Base-by-base conservation (phyloP, 2,113 vertebrate species). In the Ochotona curzoniae region DNA sequence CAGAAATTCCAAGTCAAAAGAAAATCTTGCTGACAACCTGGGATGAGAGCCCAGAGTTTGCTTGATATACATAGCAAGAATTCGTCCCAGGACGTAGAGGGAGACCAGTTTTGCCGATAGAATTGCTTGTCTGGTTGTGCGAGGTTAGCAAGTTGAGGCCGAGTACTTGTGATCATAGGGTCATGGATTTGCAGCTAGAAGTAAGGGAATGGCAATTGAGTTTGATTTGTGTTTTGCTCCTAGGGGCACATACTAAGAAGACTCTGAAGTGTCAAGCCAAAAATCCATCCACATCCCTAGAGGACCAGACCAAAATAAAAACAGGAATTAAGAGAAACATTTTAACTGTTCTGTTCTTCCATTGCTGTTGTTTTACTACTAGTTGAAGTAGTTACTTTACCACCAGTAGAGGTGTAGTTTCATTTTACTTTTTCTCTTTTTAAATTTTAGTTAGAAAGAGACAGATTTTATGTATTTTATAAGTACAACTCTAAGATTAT, bases 1-100 rank as follows among this genome's bases (percentile, higher is more conserved):
- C 64, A 97, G 60, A 88, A 95, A 79, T 28, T 26, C 57, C 47
- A 82, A 97, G 54, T 63, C 51, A 93, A 78, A 82, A 49, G 25
- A 87, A 95, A 92, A 64, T 66, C 64, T 92, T 89, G 28, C 86
- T 78, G 51, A 93, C 79, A 80, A 75, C 38, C n/a, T 89, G 35
- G 74, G 76, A 95, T 57, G 23, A 86, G 25, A 88, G 64, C 38
- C 74, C 79, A 90, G 57, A 83, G 66, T 80, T 90, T 57, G 38
- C 47, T 89, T 86, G 90, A 86, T 49, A 84, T 32, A 25, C 44
- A 47, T 67, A 88, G 54, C 23, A 54, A 93, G 86, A 86, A 90
- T 60, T 90, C 60, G 89, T n/a, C 38, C 70, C 0, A 1, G 18
- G 9, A 1, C 21, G 90, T 26, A 44, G 14, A 71, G 69, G 54